phyloP scores from a whole-genome alignment of 2,888 invertebrate genomes.

The Tipula lateralis region DNA sequence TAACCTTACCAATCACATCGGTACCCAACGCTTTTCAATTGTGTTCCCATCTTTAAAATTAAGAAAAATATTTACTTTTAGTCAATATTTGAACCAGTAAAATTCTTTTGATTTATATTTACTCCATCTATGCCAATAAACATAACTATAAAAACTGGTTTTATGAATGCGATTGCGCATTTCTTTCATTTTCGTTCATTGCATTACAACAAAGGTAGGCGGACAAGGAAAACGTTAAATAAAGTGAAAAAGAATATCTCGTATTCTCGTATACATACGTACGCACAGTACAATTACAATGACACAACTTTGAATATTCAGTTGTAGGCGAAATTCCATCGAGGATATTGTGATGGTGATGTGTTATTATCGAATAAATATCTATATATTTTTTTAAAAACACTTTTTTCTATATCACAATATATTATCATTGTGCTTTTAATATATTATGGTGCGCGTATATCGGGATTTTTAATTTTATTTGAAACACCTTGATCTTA shows the following conservation, averaged over 20 bases:
- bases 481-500: not conserved
- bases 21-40: too few relatives aligned
- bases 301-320: not conserved
- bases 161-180: not conserved
- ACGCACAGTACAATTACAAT: not conserved
- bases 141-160: not conserved
- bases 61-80: not conserved
- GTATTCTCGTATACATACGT: not conserved
- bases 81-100: not conserved
- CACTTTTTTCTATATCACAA: not conserved
- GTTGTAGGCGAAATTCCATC: conserved; percentile 24
- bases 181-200: not conserved
- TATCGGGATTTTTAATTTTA: not conserved
- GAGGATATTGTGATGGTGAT: conserved; percentile 20
- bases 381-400: not conserved
- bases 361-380: not conserved
- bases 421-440: not conserved
- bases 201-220: not conserved
- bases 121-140: not conserved
- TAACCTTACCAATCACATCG: too few relatives aligned
- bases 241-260: not conserved
- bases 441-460: not conserved
- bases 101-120: not conserved
- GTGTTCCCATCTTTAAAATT: too few relatives aligned
- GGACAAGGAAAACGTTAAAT: not conserved